Base-by-base conservation (phyloP, 1,140 invertebrate species). In the Eulimnadia texana region DNA sequence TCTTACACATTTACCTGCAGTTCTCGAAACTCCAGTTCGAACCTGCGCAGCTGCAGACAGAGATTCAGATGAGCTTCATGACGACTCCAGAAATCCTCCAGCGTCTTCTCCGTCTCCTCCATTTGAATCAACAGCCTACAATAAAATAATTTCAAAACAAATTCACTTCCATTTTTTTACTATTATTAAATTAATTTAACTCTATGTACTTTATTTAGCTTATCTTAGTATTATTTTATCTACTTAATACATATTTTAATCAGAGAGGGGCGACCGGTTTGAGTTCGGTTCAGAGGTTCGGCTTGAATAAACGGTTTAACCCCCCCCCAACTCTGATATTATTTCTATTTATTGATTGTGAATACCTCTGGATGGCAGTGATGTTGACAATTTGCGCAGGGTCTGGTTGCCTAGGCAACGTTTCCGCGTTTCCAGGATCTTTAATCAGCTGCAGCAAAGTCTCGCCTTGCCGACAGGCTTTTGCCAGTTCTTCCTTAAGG, bases 91-190 rank as follows among this genome's bases (percentile, higher is more conserved):
- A 94, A 96, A 64, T 87, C 82, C 70, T 94, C 90, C 74, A 98
- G 96, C 57, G 88, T 88, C 67, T 82, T 81, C 74, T 94, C 89
- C 60, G 92, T 96, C 78, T 98, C 93, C 72, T 95, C 92, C 66
- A 98, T 77, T 77, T 97, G 92, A 28, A 93, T 84, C 50, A 98
- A 76, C 71, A 96, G 80, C 73, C 90, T 90, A 60, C 11, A 60
- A 27, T 23, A 20, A 25, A 19, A 50, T 24, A 57, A 22, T 49
- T 51, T 51, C 50, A 23, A 19, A 50, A 11, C 6, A 47, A 50
- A n/a, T n/a, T n/a, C n/a, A n/a, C n/a, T n/a, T n/a, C n/a, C n/a
- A n/a, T n/a, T n/a, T n/a, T n/a, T n/a, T n/a, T n/a, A n/a, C n/a
- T n/a, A n/a, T n/a, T n/a, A n/a, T n/a, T n/a, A n/a, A n/a, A n/a